These are phyloP conservation scores for Tachycineta bicolor DNA, from an alignment of 2,113 vertebrate species.

Conservation along the genomic window DNA sequence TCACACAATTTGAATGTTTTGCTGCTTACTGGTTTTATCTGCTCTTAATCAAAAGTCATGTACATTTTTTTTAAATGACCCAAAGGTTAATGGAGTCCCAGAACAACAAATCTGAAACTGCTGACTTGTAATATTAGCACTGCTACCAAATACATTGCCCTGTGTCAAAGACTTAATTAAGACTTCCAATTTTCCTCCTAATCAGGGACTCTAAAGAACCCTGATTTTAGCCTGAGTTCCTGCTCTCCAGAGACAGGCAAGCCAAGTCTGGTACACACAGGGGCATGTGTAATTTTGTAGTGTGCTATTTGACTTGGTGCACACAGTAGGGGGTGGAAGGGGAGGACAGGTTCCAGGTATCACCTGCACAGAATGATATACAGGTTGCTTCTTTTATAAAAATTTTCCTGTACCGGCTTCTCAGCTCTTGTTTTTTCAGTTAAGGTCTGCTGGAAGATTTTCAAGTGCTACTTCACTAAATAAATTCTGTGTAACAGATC, in stretches of 20 bases:
- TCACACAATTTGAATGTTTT: not conserved
- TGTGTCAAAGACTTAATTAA: not conserved
- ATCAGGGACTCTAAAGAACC: not conserved
- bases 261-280: not conserved
- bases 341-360: not conserved
- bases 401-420: not conserved
- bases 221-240: not conserved
- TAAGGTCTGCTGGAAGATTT: not conserved
- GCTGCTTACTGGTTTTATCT: not conserved
- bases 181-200: not conserved
- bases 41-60: not conserved
- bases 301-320: not conserved
- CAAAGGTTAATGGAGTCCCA: not conserved
- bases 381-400: not conserved
- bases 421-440: not conserved
- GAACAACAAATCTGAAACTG: not conserved
- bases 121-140: not conserved
- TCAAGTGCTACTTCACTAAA: not conserved
- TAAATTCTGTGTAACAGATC: not conserved
- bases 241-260: not conserved
- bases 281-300: fast-evolving
- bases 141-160: not conserved
- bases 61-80: not conserved
- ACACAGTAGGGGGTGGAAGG: not conserved
- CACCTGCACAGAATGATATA: not conserved